Base-by-base conservation (phyloP, 2,797 vertebrate genomes). In the Pantherophis alleghaniensis region DNA sequence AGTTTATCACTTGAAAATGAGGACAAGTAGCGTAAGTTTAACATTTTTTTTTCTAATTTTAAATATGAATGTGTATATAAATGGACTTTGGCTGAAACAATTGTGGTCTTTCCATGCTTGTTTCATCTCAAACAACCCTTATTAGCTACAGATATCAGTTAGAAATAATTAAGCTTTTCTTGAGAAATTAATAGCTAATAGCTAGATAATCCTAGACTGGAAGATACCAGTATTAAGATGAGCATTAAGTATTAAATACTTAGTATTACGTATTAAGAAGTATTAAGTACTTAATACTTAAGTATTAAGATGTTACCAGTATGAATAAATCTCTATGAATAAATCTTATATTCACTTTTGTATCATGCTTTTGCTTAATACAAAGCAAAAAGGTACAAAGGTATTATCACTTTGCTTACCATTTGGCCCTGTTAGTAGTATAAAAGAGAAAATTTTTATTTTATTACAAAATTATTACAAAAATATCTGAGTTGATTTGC, bases 1-100 rank as follows among this genome's bases (percentile, higher is more conserved):
- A 2, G 98, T 99, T 96, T 99, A 99, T 96, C 99, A 99, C 95
- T 97, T 99, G 93, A 99, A 99, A 98, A 99, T 99, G 99, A 98
- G 98, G 94, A 99, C 99, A 3, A 99, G 98, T 96, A 99, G 98
- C 2, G 99, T 99, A 97, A 98, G 98, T 97, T 2, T 10, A 37
- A 13, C 3, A 28, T 66, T 47, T 93, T 47, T 93, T 7, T 88
- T 28, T 69, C 47, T 69, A 22, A 47, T 51, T 63, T 91, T 28
- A 24, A 42, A 24, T 61, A 51, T 60, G n/a, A 47, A 59, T 42
- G 47, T 87, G 32, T 22, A 28, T 57, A 47, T 69, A 24, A 37
- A 18, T 32, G 16, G 9, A 10, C 10, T 37, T 83, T 91, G 53
- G 47, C 74, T 51, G 18, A 28, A 55, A 16, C 28, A 60, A 12